Base-by-base conservation (phyloP, 2,888 invertebrate genomes). In the Stictocephala bisonia region DNA sequence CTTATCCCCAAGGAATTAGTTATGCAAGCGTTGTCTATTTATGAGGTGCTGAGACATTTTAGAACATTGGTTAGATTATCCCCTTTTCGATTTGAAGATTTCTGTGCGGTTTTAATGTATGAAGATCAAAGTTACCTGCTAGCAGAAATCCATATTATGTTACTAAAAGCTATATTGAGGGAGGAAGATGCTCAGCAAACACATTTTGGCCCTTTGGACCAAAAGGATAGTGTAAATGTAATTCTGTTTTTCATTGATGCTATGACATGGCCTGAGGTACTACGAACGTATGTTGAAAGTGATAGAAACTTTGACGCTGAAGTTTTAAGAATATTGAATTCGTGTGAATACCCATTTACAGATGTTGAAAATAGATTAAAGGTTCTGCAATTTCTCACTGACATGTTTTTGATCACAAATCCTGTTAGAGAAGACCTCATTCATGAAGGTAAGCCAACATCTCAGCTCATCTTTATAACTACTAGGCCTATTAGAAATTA, bases 181-280 rank as follows among this genome's bases (percentile, higher is more conserved):
- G 97, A 97, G 85, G 97, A 97, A 85, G 97, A 98, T 84, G 91
- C 93, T 11, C 96, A 96, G 84, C 95, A 95, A 81, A 97, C 96
- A 1, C 94, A 95, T 84, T 99, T 97, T 86, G 97, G 97, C 53
- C 97, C 98, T 7, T 85, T 96, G 74, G 99, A 99, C 86, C 94
- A 96, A 82, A 98, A 98, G 86, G 98, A 99, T 85, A 96, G 97
- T 84, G 92, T 98, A 26, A 98, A 99, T 84, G 93, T 98, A 77
- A 90, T 94, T 79, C 87, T 98, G 71, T 97, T 93, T 86, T 90
- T 97, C 81, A 90, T 97, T 81, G 99, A 99, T 86, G 89, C 93
- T 70, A 91, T 99, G 86, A 97, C 98, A 64, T 99, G 99, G 95
- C 96, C 97, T 48, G 98, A 99, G 86, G 91, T 95, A 60, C 85